Evolutionary conservation across 2,888 invertebrate genomes (phyloP), one percentile per base, ranked within the genome.

Genomic region (Callosobruchus maculatus): DNA sequence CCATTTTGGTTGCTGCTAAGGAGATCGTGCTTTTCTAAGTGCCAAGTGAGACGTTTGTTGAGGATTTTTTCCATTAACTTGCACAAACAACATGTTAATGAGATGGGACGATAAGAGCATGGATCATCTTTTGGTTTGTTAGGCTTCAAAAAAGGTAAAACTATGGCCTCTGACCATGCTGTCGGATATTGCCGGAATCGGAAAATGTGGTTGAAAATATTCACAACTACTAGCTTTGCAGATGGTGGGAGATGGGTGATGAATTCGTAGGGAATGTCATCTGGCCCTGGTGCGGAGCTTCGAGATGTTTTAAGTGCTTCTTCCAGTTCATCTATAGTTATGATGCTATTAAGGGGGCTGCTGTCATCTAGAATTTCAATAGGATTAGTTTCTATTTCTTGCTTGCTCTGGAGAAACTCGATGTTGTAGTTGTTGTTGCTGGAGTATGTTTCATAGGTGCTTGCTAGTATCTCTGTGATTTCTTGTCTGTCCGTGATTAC

Each of bases 21-120:
- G 0, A 71, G 67, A n/a, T 66, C 21, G 20, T 21, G 66, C 18
- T 20, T 21, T 67, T 71, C 71, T 66, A 71, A 21, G 13, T 66
- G 5, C 21, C 66, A 71, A 21, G 21, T n/a, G 21, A 71, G 71
- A 18, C 71, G 31, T 20, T 49, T n/a, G 66, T 71, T 71, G 5
- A 66, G 13, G 5, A 71, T 71, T 66, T 71, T n/a, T 21, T 71
- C 67, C 9, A 71, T 21, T 7, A 71, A 22, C 21, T 71, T 71
- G 20, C 71, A 71, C 66, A 66, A 13, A 22, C 4, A 21, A 21
- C 20, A 68, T 68, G 68, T 68, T 7, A 68, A 13, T 21, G 5
- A 68, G 21, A 68, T 68, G 0, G 68, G 68, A 13, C 68, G 68
- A 20, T 68, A 68, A 5, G 68, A 68, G 21, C 21, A 21, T 5